Base-by-base conservation (phyloP, 2,797 vertebrate species). In the Tinamus major region DNA sequence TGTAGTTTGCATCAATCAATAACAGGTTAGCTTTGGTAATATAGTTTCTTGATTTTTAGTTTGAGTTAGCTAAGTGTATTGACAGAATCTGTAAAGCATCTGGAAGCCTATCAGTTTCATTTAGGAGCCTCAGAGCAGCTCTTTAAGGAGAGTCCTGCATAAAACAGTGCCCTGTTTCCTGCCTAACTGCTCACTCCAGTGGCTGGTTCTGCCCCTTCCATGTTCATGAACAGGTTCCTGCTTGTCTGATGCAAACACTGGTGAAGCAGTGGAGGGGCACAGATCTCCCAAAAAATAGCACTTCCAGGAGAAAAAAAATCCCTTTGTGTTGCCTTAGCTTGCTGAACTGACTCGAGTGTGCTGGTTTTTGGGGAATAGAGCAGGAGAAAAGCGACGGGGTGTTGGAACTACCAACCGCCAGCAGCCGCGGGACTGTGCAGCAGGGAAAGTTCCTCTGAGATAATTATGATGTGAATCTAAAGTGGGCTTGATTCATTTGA, bases 41-140 rank as follows among this genome's bases (percentile, higher is more conserved):
- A 56, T 10, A 89, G 71, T 77, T 90, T 90, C 84, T 93, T 89
- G 89, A 89, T 95, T 94, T 95, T 88, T 72, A 85, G 79, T 91
- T 90, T 2, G 3, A 93, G 86, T 71, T 94, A 86, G 48, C 92
- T 94, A 94, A 93, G 44, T 90, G 71, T 76, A 72, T 42, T 94
- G 79, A 89, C 58, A 64, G 88, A 77, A 79, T 49, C 29, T 85
- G 68, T 31, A 69, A 69, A 80, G 55, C 75, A 67, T 46, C 80
- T 65, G 68, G 41, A 75, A 58, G 37, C 13, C 53, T 53, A 46
- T 85, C 72, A 82, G 21, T 53, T 37, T 78, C 53, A 42, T 55
- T n/a, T 16, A 79, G 23, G 71, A 62, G 9, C 10, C 7, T 0
- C 0, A 10, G n/a, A 88, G 7, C 14, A 88, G 56, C 56, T 69